Conservation (phyloP, 23 tunicate genomes). For the Corella eumyota region DNA sequence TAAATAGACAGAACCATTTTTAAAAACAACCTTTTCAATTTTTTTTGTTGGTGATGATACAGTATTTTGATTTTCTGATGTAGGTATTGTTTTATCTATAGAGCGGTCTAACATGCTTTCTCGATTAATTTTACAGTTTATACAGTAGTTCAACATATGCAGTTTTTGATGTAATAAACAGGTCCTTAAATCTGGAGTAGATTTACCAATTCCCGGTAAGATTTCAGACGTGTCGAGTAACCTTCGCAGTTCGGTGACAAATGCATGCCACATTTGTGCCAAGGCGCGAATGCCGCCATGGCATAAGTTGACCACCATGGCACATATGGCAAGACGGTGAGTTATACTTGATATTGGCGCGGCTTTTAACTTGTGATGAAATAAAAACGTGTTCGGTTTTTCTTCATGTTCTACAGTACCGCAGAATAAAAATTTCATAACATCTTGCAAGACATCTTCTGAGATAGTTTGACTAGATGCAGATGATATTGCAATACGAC, state of each 20-base stretch:
- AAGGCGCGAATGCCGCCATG: constrained; percentile 77
- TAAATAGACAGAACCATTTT: no score
- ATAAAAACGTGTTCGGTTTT: background rate
- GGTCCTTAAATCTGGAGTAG: constrained; percentile 44
- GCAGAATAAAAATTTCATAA: constrained; percentile 38
- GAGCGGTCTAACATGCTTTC: no score
- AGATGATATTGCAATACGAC: constrained; percentile 29
- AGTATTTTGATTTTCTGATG: no score
- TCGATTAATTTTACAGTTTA: constrained; percentile 25
- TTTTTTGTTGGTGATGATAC: no score
- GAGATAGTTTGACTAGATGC: background rate
- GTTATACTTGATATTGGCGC: constrained; percentile 81
- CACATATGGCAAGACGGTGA: constrained; percentile 53
- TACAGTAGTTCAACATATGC: constrained; percentile 88
- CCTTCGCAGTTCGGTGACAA: constrained; percentile 59
- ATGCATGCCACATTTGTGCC: constrained; percentile 85
- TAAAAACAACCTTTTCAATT: no score
- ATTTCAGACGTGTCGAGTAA: constrained; percentile 30
- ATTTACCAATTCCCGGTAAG: constrained; percentile 24
- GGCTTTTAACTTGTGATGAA: constrained; percentile 64
- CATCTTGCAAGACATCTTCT: constrained; percentile 29
- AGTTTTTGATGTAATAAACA: constrained; percentile 80
- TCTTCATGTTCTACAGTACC: background rate
- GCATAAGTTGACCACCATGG: constrained; percentile 55
- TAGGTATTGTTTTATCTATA: no score